These are phyloP conservation scores for Aricia agestis DNA, from an alignment of 1,140 invertebrate species.

Conservation along the genomic window DNA sequence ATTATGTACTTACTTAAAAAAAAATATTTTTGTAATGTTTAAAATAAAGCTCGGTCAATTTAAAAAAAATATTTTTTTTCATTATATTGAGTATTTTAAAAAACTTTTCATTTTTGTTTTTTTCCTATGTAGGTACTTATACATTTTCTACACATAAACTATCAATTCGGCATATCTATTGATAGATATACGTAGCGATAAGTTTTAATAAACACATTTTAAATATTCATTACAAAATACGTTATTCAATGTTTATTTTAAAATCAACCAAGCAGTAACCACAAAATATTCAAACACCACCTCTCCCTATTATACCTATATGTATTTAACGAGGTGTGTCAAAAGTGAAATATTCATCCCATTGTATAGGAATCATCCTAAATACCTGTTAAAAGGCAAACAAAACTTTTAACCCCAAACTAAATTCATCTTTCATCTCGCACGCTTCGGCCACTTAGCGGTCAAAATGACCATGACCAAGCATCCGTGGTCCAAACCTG, in stretches of 20 bases:
- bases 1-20: no score
- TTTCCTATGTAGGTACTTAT: no score
- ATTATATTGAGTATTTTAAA: no score
- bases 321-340: background rate
- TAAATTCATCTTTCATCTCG: constrained; percentile 32
- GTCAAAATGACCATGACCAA: constrained; percentile 62
- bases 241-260: background rate
- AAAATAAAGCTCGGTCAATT: no score
- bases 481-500: constrained; percentile 57
- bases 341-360: background rate
- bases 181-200: no score
- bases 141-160: no score
- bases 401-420: constrained; percentile 33
- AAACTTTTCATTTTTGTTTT: no score
- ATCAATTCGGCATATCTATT: no score
- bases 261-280: background rate
- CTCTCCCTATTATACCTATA: background rate
- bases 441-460: constrained; percentile 50
- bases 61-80: no score
- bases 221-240: no score
- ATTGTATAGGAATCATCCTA: background rate
- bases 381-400: constrained; percentile 25
- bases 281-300: background rate
- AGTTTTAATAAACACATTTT: no score
- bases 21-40: no score